Evolutionary conservation across 1,140 invertebrate species (phyloP), one percentile per base, ranked within the genome.

Genomic region (Zaprionus kolodkinae): DNA sequence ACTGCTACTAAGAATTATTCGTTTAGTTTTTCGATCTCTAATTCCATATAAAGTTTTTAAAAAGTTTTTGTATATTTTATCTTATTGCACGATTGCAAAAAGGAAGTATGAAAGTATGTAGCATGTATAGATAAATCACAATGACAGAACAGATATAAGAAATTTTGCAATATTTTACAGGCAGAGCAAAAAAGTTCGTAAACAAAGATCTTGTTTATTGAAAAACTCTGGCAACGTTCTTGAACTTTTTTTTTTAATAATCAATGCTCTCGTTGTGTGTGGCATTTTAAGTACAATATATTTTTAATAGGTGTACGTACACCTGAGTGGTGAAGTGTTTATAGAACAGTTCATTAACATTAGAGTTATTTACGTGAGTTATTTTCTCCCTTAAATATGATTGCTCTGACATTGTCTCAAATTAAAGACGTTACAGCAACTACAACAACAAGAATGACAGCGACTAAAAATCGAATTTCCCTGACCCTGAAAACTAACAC

Each of bases 381-480:
- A 36, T 66, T 65, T 56, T 48, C 55, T 35, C 36, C 35, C 36
- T 76, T 33, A 38, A 65, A 72, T 38, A 63, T 59, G 59, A 75
- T 70, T 75, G 48, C 56, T 13, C 27, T 43, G 43, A 64, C 60
- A 64, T 70, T 75, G 52, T 67, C 57, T 57, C 56, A 40, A 79
- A 79, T 73, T 76, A 70, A 66, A 68, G 52, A 21, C 43, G 43
- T 56, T 68, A 33, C 36, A 43, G 15, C 55, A 55, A 72, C 38
- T 60, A 60, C 69, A 63, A 45, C 13, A 65, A 10, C 35, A 17
- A 48, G 45, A 50, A 38, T 9, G 59, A 30, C 27, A 30, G 12
- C 30, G n/a, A 54, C 13, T 63, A 67, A 79, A 88, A 88, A 88
- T 88, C 85, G 85, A 88, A 88, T 85, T 88, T 88, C 81, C 85